phyloP scores from a whole-genome alignment of 2,113 vertebrate species.

The Synodontis membranacea region DNA sequence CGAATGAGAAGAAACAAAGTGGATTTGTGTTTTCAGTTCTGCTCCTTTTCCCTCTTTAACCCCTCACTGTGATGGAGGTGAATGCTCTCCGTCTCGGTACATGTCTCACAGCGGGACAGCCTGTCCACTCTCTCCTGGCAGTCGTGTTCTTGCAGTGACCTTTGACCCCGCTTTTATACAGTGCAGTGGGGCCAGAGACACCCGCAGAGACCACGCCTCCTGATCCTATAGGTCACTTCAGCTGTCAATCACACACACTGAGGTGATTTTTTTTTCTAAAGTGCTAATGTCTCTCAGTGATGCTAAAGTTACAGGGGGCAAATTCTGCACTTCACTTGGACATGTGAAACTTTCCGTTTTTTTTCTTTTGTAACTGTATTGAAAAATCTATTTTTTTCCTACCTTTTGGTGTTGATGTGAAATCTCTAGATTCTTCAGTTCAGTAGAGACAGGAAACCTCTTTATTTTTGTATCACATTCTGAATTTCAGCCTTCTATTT shows the following conservation, averaged over 20 bases:
- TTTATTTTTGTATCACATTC: neutral
- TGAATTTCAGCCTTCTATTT: neutral
- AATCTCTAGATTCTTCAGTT: neutral
- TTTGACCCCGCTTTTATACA: constrained; percentile 54
- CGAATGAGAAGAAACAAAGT: constrained; percentile 38
- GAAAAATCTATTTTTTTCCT: neutral
- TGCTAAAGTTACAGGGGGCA: neutral
- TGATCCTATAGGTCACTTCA: constrained; percentile 35
- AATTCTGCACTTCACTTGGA: neutral
- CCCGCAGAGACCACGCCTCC: constrained; percentile 15
- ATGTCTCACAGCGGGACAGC: constrained; percentile 61
- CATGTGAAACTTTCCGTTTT: neutral
- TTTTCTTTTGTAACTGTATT: neutral
- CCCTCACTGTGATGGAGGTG: constrained; percentile 24
- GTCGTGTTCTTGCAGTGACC: constrained; percentile 55
- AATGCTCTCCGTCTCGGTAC: constrained; percentile 52
- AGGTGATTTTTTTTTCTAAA: neutral
- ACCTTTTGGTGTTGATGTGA: neutral
- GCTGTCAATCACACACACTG: constrained; percentile 27
- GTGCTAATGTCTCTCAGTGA: neutral
- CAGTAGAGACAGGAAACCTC: neutral
- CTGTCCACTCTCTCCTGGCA: constrained; percentile 48
- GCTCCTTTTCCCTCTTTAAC: constrained; percentile 47
- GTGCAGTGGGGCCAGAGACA: neutral
- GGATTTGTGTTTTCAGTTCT: constrained; percentile 41